Conservation (phyloP, 1,140 invertebrate species). For the Triops longicaudatus region DNA sequence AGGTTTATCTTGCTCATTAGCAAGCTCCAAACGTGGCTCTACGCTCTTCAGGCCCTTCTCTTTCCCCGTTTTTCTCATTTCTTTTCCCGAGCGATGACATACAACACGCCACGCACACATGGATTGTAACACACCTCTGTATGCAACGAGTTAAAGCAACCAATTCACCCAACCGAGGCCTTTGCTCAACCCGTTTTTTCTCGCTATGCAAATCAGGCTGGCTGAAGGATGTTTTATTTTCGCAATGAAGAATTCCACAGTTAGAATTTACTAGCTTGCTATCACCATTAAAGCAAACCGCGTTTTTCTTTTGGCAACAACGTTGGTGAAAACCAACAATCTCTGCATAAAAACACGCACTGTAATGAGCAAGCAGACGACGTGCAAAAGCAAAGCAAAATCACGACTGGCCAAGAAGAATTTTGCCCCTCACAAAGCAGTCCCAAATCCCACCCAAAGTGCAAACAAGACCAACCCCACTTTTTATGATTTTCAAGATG, state of each 20-base stretch:
- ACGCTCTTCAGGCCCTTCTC: background rate
- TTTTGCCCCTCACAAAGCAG: too few relatives aligned
- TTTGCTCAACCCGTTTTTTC: background rate
- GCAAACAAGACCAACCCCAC: too few relatives aligned
- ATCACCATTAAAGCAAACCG: too few relatives aligned
- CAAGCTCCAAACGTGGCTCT: background rate
- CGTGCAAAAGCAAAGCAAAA: background rate
- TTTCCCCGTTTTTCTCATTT: too few relatives aligned
- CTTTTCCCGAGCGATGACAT: background rate
- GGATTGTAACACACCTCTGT: background rate
- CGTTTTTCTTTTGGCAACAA: background rate
- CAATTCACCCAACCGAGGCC: background rate
- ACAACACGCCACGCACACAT: conserved; percentile 5
- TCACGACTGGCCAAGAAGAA: too few relatives aligned
- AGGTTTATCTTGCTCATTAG: conserved; percentile 5
- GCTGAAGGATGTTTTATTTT: too few relatives aligned
- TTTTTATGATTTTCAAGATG: too few relatives aligned
- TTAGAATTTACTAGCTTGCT: too few relatives aligned
- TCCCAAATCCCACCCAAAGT: too few relatives aligned
- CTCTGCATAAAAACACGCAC: background rate
- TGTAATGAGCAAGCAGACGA: background rate
- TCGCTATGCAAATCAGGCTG: background rate
- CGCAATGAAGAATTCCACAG: too few relatives aligned
- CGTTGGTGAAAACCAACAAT: background rate
- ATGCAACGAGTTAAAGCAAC: background rate